Base-by-base conservation (phyloP, 2,888 invertebrate genomes). In the Philopedon plagiatum region DNA sequence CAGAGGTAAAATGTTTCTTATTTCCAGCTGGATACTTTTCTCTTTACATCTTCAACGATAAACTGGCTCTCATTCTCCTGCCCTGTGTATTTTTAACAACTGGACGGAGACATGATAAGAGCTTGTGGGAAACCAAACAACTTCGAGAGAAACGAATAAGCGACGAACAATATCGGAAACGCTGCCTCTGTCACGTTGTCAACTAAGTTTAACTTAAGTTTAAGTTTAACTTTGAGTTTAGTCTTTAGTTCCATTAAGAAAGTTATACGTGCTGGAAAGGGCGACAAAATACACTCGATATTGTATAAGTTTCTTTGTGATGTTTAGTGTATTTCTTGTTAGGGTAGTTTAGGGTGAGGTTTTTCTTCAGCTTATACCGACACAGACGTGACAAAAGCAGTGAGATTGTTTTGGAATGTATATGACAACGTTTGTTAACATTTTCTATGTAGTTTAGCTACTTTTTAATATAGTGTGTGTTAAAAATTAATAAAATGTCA, bases 81-180 rank as follows among this genome's bases (percentile, higher is more conserved):
- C 70, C 74, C 62, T 49, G 74, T 74, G 74, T 74, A 65, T 39
- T 65, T 41, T 57, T 70, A 70, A 74, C 66, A 54, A 74, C 74
- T 74, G 74, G 71, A 74, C 74, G 74, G 74, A 74, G 74, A 70
- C 49, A 74, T 74, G 74, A 74, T 70, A 66, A 65, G 74, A 71
- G 74, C 74, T 74, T 70, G 74, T 74, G 69, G 73, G 64, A 64
- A 68, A 72, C 46, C 63, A 63, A 69, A 63, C 46, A 21, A 49
- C 62, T 57, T 62, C 56, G 32, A 62, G 39, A 62, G 44, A 34
- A 18, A 49, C 21, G 60, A n/a, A n/a, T n/a, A n/a, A n/a, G n/a
- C 3, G 29, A 54, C 51, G 8, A 29, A 54, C 51, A 54, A 29
- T 54, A 54, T 54, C n/a, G 21, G 51, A 54, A 49, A 54, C 29